These are phyloP conservation scores for Dynastes maya DNA, from an alignment of 2,888 invertebrate species.

Conservation along the genomic window DNA sequence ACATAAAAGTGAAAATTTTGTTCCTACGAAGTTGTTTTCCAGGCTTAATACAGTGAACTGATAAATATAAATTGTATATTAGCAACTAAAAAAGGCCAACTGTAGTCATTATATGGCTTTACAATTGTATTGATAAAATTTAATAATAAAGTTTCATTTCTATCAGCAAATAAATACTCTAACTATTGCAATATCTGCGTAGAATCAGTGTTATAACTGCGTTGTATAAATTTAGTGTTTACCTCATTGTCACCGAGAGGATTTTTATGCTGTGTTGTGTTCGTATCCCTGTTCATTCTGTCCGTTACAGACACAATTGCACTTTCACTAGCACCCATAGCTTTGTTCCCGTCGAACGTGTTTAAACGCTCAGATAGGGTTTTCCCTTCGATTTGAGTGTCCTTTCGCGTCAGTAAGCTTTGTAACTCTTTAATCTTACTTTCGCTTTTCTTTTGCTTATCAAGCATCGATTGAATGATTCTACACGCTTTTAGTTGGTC, in stretches of 20 bases:
- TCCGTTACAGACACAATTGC: conserved; percentile 30
- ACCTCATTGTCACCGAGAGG: conserved; percentile 61
- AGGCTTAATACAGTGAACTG: no score
- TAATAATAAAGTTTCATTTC: conserved; percentile 7
- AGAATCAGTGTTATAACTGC: not conserved
- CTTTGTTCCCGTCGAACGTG: not conserved
- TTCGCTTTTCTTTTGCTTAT: conserved; percentile 63
- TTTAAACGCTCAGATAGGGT: conserved; percentile 51
- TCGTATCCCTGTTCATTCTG: conserved; percentile 6
- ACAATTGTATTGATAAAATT: no score
- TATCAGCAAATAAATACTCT: not conserved
- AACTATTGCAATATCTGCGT: not conserved
- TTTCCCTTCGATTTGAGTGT: conserved; percentile 57
- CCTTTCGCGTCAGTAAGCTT: conserved; percentile 60
- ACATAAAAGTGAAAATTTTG: no score
- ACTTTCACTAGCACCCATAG: conserved; percentile 27
- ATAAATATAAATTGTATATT: no score
- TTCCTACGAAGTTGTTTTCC: no score
- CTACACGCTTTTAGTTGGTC: conserved; percentile 69
- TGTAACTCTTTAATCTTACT: conserved; percentile 66
- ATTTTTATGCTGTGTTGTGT: conserved; percentile 26
- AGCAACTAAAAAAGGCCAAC: no score
- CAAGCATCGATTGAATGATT: conserved; percentile 68
- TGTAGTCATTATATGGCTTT: no score
- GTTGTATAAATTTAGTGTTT: conserved; percentile 9